Evolutionary conservation across 53 echinoderm and acorn worm species (phyloP), one percentile per base, ranked within the genome.

Genomic region (Antedon mediterranea): DNA sequence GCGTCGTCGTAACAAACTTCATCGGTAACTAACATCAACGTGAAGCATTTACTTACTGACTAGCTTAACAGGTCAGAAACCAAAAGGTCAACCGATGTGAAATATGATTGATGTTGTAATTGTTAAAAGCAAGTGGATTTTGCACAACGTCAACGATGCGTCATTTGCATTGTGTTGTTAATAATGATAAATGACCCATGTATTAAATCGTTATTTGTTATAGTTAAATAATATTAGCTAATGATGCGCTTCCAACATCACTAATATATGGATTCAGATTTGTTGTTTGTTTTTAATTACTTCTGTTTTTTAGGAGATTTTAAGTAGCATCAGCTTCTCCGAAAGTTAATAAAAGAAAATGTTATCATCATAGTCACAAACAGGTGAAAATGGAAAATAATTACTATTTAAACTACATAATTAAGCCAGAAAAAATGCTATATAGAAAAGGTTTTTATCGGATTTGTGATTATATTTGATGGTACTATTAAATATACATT

Each of bases 41-140:
- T 26, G 2, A n/a, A 1, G 57, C 57, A 15, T 57, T 57, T 57
- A 57, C 57, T 57, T 57, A 57, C 11, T 15, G 14, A 18, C 57
- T 57, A 57, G 57, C 57, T 57, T 57, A 57, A 57, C 14, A 18
- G 57, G 57, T 57, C 57, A 57, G 57, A 57, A 57, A 57, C 57
- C 57, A 57, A 57, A 57, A 57, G 57, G 57, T 57, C 57, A 57
- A 2, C 57, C 23, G 3, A 23, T 57, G 57, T 57, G 23, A 57
- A 57, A 57, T 57, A 57, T 57, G 57, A 57, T 57, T 57, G 57
- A 57, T 57, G 57, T 8, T 57, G 57, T 57, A 57, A 57, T 57
- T 57, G 57, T 57, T 57, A 57, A 57, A 57, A 57, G 57, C 57
- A 57, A 57, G 57, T 57, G 57, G 57, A 57, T 57, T 57, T 57